phyloP scores from a whole-genome alignment of 2,113 vertebrate species.

The Dromas ardeola region DNA sequence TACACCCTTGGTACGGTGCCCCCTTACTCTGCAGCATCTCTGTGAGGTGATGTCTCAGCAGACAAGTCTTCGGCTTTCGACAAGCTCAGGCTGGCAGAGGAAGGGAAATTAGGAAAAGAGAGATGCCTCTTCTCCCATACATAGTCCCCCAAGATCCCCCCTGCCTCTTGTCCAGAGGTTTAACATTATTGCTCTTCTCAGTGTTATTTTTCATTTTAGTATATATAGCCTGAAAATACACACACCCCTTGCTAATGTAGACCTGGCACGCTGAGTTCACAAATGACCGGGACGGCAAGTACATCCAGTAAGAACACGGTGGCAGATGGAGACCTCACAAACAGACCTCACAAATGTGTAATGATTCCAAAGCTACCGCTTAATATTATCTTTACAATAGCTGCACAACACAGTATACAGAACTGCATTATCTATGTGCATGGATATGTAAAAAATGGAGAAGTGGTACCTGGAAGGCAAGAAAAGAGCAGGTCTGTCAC shows the following conservation, averaged over 20 bases:
- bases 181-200: background rate
- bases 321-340: background rate
- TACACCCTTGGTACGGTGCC: too few species aligned
- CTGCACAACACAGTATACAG: background rate
- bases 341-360: background rate
- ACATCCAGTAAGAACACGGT: background rate
- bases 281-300: background rate
- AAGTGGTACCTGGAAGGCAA: background rate
- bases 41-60: background rate
- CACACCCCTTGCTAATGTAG: fast-evolving
- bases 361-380: background rate
- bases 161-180: background rate
- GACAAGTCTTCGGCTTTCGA: background rate
- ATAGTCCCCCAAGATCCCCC: background rate
- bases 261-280: background rate
- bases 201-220: background rate
- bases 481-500: background rate
- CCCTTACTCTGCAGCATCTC: background rate
- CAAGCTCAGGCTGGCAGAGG: background rate
- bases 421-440: background rate
- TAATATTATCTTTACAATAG: background rate
- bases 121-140: background rate
- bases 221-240: background rate
- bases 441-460: background rate
- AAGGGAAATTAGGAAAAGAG: background rate